Percentiles rank a stretch among this genome's conserved stretches.
Evolutionary conservation across 1,140 invertebrate genomes (phyloP).

Genomic region (Argopecten irradians): DNA sequence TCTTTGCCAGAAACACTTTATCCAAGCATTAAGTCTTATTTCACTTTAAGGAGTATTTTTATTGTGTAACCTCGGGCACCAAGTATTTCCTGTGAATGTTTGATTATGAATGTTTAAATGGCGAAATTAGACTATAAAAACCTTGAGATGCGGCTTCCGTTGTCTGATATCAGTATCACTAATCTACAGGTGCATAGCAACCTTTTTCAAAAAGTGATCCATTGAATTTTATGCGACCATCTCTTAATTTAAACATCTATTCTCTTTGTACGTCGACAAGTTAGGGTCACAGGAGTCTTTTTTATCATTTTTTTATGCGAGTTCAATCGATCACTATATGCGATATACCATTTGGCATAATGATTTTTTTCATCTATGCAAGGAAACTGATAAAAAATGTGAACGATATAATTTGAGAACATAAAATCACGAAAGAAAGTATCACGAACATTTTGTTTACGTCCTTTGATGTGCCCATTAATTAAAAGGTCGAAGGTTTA

Average conservation of each 20-base stretch:
- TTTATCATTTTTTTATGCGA: no score
- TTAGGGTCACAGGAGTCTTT: background rate
- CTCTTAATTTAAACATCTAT: background rate
- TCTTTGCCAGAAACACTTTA: slow-evolving; percentile 15
- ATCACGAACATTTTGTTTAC: no score
- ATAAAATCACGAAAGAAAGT: no score
- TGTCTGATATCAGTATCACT: background rate
- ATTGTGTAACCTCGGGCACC: background rate
- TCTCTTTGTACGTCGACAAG: background rate
- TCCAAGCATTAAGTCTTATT: background rate
- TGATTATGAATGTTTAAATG: background rate
- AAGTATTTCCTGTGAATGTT: background rate
- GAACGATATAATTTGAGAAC: no score
- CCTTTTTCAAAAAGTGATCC: background rate
- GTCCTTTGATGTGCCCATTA: no score
- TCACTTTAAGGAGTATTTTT: background rate
- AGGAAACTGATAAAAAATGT: no score
- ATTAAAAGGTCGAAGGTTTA: no score
- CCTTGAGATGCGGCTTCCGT: background rate
- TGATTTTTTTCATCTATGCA: no score
- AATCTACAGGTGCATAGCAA: background rate
- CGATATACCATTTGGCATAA: no score
- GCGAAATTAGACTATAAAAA: background rate
- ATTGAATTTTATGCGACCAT: background rate
- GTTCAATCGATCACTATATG: no score